Evolutionary conservation across 2,113 vertebrate genomes (phyloP).

Genomic region (Orthonyx spaldingii): DNA sequence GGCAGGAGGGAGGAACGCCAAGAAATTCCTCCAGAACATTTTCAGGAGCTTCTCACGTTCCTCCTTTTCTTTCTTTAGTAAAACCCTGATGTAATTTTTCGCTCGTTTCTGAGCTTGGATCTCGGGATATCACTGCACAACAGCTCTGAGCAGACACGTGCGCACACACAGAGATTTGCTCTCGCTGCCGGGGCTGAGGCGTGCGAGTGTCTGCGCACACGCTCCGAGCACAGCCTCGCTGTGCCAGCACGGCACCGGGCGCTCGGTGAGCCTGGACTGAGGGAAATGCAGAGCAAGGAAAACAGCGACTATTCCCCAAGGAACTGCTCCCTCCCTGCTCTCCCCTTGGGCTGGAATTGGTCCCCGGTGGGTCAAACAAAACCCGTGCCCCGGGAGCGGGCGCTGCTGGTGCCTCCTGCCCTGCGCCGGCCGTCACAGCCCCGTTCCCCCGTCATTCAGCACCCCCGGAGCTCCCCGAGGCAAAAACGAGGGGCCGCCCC

Average conservation of each 20-base stretch:
- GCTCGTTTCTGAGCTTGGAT: neutral
- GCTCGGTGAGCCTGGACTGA: rapidly evolving
- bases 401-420: neutral
- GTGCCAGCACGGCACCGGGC: neutral
- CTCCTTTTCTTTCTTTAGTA: neutral
- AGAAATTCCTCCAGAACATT: neutral
- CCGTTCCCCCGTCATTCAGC: neutral
- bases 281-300: rapidly evolving
- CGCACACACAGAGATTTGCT: rapidly evolving
- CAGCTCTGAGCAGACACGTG: neutral
- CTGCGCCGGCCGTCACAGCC: neutral
- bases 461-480: neutral
- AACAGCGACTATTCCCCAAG: neutral
- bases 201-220: neutral
- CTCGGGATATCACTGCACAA: rapidly evolving
- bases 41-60: neutral
- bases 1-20: neutral
- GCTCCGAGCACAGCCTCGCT: rapidly evolving
- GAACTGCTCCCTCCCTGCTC: neutral
- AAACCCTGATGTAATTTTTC: neutral
- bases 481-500: rapidly evolving
- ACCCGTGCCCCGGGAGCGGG: rapidly evolving
- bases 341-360: neutral
- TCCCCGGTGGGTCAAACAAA: neutral
- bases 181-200: neutral